These are phyloP conservation scores for Gisinianus flammeolus DNA, from an alignment of 2,888 invertebrate genomes.

Conservation along the genomic window DNA sequence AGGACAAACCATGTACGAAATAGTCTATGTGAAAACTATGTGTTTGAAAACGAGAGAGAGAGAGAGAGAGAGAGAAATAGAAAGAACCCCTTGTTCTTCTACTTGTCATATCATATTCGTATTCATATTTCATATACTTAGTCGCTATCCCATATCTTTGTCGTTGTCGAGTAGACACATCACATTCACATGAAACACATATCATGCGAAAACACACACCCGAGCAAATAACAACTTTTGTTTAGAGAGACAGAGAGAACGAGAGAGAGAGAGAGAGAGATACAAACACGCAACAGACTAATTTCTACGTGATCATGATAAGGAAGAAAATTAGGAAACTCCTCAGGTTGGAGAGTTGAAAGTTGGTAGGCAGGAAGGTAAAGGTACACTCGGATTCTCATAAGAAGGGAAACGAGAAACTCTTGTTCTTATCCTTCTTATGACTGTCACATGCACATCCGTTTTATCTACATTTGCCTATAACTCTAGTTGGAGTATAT, in stretches of 20 bases:
- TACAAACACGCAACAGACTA: conserved; percentile 47
- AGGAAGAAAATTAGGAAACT: conserved; percentile 47
- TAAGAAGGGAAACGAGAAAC: background rate
- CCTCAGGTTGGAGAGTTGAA: conserved; percentile 39
- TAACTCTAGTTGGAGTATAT: no score
- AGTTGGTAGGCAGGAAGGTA: background rate
- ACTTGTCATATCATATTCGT: background rate
- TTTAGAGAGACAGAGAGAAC: conserved; percentile 7
- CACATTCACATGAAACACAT: conserved; percentile 18
- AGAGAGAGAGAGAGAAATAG: no score
- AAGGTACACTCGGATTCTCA: background rate
- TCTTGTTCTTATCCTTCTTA: conserved; percentile 32
- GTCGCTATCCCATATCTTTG: background rate
- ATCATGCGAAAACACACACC: conserved; percentile 36
- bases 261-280: conserved; percentile 18
- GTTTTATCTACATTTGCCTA: background rate
- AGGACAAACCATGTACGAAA: no score
- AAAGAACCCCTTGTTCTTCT: no score
- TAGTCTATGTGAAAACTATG: background rate
- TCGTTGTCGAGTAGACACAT: background rate
- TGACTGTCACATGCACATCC: conserved; percentile 37
- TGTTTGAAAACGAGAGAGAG: no score
- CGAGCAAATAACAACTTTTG: conserved; percentile 32
- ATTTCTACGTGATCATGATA: conserved; percentile 46
- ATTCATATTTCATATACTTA: background rate